Evolutionary conservation across 2,888 invertebrate genomes (phyloP).

Genomic region (Melanostoma mellinum): DNA sequence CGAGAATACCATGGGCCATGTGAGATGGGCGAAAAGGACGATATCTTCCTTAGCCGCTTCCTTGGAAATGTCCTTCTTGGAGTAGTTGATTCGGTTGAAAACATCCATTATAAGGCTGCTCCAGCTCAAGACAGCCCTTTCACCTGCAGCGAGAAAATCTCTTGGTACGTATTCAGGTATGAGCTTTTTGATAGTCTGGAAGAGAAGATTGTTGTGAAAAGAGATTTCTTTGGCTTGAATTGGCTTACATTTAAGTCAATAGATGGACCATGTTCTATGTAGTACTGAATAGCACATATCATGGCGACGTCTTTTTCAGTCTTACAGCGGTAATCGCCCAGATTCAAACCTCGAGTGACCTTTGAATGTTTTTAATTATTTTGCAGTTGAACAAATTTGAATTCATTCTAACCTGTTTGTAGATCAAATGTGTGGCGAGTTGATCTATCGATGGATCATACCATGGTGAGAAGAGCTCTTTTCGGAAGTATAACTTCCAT

Average conservation of each 20-base stretch:
- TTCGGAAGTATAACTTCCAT: slow-evolving; percentile 93
- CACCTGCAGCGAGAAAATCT: slow-evolving; percentile 83
- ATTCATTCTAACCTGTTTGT: slow-evolving; percentile 85
- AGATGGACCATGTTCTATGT: slow-evolving; percentile 89
- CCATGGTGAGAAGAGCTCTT: slow-evolving; percentile 96
- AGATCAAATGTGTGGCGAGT: slow-evolving; percentile 93
- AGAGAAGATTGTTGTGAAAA: not conserved
- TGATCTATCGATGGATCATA: slow-evolving; percentile 92
- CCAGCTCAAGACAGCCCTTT: slow-evolving; percentile 87
- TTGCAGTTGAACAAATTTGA: not conserved
- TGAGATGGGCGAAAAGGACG: slow-evolving; percentile 93
- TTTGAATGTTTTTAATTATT: slow-evolving; percentile 35
- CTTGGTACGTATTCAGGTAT: slow-evolving; percentile 78
- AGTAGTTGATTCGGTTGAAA: slow-evolving; percentile 88
- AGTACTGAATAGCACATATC: slow-evolving; percentile 95
- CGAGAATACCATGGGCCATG: slow-evolving; percentile 97
- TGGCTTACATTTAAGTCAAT: slow-evolving; percentile 86
- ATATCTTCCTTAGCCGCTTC: slow-evolving; percentile 93
- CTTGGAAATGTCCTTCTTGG: slow-evolving; percentile 86
- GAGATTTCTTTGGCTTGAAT: not conserved
- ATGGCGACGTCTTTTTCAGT: slow-evolving; percentile 93
- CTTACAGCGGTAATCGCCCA: slow-evolving; percentile 94
- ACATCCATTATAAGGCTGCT: slow-evolving; percentile 88
- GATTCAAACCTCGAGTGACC: slow-evolving; percentile 92
- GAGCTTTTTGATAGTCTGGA: slow-evolving; percentile 75